Evolutionary conservation across 2,797 vertebrate genomes (phyloP).

Genomic region (Microctenopoma lineatum): DNA sequence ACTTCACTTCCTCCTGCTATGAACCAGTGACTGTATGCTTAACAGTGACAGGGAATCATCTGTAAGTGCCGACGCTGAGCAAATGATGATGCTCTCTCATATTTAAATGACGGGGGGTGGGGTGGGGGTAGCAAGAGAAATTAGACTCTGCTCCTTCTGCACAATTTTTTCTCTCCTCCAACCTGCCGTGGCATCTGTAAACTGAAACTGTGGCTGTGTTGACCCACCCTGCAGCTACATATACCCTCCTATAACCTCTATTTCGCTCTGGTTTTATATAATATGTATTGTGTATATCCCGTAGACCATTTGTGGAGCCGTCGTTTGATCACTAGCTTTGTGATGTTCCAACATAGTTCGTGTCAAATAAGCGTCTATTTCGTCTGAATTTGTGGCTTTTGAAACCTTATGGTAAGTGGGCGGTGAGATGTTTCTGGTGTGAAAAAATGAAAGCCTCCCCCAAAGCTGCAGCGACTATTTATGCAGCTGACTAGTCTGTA

Average conservation of each 20-base stretch:
- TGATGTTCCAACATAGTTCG: slow-evolving; percentile 6
- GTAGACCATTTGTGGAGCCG: not conserved
- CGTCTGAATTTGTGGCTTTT: slow-evolving; percentile 6
- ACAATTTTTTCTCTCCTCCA: slow-evolving; percentile 42
- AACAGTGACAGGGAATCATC: slow-evolving; percentile 67
- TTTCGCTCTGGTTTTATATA: not conserved
- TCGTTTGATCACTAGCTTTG: not conserved
- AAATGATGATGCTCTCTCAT: slow-evolving; percentile 43
- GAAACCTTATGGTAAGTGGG: slow-evolving; percentile 16
- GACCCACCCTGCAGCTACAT: slow-evolving; percentile 56
- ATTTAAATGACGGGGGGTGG: slow-evolving; percentile 22
- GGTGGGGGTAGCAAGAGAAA: slow-evolving; percentile 2
- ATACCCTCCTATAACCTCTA: slow-evolving; percentile 41
- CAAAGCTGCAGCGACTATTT: slow-evolving; percentile 12
- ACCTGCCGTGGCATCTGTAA: slow-evolving; percentile 51
- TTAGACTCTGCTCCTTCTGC: slow-evolving; percentile 13
- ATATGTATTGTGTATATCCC: not conserved
- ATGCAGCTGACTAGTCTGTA: slow-evolving; percentile 8
- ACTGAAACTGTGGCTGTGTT: slow-evolving; percentile 40
- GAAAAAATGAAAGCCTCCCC: slow-evolving; percentile 32
- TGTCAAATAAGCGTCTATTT: slow-evolving; percentile 14
- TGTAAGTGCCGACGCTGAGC: slow-evolving; percentile 46
- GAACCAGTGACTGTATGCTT: slow-evolving; percentile 62
- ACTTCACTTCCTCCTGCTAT: slow-evolving; percentile 42
- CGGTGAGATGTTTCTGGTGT: slow-evolving; percentile 29